Evolutionary conservation across 1,140 invertebrate species (phyloP).

Genomic region (Drosophila nigrodunni): DNA sequence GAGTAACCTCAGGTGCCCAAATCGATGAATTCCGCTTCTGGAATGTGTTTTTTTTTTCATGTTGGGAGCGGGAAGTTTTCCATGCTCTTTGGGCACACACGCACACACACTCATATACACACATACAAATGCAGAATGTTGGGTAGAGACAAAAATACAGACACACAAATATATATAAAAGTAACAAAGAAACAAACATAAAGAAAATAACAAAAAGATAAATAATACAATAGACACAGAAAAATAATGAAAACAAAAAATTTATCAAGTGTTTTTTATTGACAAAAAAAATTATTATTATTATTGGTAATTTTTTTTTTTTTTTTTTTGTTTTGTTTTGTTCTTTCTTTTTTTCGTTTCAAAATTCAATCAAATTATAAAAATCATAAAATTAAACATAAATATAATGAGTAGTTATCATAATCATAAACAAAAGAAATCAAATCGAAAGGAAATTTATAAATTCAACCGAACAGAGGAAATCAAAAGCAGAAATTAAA

Average conservation of each 20-base stretch:
- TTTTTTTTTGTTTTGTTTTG: constrained; percentile 26
- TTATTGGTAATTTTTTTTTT: constrained; percentile 35
- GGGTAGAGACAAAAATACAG: neutral
- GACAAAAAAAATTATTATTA: constrained; percentile 65
- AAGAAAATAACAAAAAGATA: constrained; percentile 33
- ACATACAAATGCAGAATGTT: constrained; percentile 1
- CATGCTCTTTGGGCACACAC: neutral
- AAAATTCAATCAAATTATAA: constrained; percentile 56
- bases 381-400: constrained; percentile 76
- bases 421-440: constrained; percentile 54
- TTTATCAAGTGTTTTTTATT: constrained; percentile 68
- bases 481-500: constrained; percentile 44
- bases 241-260: constrained; percentile 67
- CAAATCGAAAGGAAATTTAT: constrained; percentile 44
- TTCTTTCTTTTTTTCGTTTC: constrained; percentile 24
- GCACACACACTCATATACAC: neutral
- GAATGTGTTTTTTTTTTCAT: neutral
- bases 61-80: neutral
- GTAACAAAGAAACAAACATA: constrained; percentile 30
- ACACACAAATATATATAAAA: constrained; percentile 14
- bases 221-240: constrained; percentile 47
- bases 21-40: neutral
- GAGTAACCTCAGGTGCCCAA: neutral
- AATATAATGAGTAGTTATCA: constrained; percentile 54
- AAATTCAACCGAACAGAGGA: constrained; percentile 30